Evolutionary conservation across 2,113 vertebrate genomes (phyloP), one percentile per base, ranked within the genome.

Genomic region (Entomyzon cyanotis): DNA sequence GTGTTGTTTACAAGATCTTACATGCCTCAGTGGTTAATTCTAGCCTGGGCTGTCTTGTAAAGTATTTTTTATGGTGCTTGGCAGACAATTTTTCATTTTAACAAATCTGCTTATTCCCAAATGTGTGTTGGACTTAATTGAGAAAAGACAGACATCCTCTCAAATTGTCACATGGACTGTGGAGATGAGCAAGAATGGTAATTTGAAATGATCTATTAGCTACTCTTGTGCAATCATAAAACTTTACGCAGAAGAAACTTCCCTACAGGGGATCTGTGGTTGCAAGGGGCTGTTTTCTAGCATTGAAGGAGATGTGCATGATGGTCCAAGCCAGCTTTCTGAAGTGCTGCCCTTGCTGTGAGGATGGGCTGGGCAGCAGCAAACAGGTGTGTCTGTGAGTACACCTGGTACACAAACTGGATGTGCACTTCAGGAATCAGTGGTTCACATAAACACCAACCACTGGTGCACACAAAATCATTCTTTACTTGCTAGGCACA

Each of bases 201-300:
- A 82, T 68, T 53, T 41, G 65, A 62, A 84, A 74, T 46, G 5
- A 77, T 18, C 39, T 33, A 11, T 44, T 10, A 27, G 20, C 46
- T 84, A 44, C 7, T 25, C 3, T 19, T 73, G 20, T 5, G 17
- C 37, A 30, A 20, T 44, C 20, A 19, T 44, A 55, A 81, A 46
- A 35, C 23, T 76, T 59, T 4, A 41, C 13, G n/a, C 24, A 53
- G 41, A 60, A 60, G 22, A 58, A 83, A 17, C 8, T 33, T 80
- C 16, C 50, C 16, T 39, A 3, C 0, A 1, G 23, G 14, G 33
- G 7, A 4, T 9, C 9, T 73, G 1, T 18, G 23, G 19, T 44
- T 41, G 44, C 44, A 75, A 42, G 35, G 28, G 30, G 3, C 37
- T 59, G 18, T 28, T 79, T 88, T 89, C 39, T 53, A 73, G 50